A percentile compares a stretch with the other conserved stretches of the same genome.
Evolutionary conservation across 2,888 invertebrate genomes (phyloP).

Genomic region (Villa cingulata): DNA sequence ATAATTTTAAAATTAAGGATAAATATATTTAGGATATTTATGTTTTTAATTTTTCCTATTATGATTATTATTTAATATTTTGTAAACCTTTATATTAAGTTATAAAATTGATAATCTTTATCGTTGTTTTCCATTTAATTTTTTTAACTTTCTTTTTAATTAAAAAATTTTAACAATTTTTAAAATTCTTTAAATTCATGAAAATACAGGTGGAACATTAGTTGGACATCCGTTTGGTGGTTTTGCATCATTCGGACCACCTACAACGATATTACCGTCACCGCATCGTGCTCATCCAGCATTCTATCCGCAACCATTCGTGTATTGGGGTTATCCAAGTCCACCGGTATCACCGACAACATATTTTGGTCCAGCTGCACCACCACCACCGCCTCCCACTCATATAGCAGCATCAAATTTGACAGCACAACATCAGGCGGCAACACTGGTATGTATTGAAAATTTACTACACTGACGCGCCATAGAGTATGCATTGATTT

Average conservation of each 20-base stretch:
- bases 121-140: too few relatives aligned
- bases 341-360: constrained; percentile 88
- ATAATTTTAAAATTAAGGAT: too few relatives aligned
- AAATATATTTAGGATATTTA: too few relatives aligned
- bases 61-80: too few relatives aligned
- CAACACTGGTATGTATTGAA: constrained; percentile 23
- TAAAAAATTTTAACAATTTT: too few relatives aligned
- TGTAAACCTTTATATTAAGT: too few relatives aligned
- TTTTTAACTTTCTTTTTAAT: too few relatives aligned
- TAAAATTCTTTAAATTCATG: too few relatives aligned
- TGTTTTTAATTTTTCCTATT: too few relatives aligned
- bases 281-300: constrained; percentile 41
- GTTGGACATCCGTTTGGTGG: constrained; percentile 37
- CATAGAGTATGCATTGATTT: too few relatives aligned
- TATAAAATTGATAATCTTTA: too few relatives aligned
- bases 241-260: constrained; percentile 31
- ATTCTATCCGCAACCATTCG: constrained; percentile 50
- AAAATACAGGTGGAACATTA: constrained; percentile 45
- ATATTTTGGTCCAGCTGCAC: constrained; percentile 55
- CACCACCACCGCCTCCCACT: constrained; percentile 21
- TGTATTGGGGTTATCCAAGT: constrained; percentile 91
- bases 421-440: constrained; percentile 17
- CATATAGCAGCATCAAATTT: constrained; percentile 9
- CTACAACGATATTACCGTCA: constrained; percentile 41
- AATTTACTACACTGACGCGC: too few relatives aligned